Evolutionary conservation across 1,140 invertebrate species (phyloP).

Genomic region (Bemisia tabaci): DNA sequence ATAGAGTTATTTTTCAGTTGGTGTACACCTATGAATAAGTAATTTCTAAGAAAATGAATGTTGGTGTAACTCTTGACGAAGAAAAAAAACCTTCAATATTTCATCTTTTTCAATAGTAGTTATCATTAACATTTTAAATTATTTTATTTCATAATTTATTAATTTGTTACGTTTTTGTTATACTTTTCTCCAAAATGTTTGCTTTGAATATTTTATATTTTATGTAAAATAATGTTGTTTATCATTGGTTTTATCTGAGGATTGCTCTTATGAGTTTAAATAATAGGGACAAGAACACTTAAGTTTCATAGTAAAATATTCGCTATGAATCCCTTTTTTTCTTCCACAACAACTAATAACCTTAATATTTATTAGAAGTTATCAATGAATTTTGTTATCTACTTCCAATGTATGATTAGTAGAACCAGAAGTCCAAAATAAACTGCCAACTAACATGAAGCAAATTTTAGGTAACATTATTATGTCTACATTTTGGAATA

Average conservation of each 20-base stretch:
- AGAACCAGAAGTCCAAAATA: no score
- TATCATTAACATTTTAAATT: constrained; percentile 1
- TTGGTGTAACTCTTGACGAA: no score
- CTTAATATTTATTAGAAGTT: neutral
- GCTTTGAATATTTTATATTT: neutral
- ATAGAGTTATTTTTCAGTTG: no score
- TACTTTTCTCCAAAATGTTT: neutral
- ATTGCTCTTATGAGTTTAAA: neutral
- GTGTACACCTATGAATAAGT: no score
- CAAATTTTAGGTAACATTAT: no score
- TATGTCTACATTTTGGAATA: no score
- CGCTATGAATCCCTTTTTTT: neutral
- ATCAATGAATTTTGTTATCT: neutral
- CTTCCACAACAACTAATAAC: neutral
- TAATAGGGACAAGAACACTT: neutral
- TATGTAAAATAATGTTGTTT: neutral
- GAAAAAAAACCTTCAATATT: no score
- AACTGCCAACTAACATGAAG: no score
- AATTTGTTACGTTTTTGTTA: neutral
- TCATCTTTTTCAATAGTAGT: no score
- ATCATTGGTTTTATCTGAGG: neutral
- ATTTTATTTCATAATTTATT: neutral
- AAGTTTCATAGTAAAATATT: no score
- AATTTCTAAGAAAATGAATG: no score
- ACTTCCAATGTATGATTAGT: no score